Conservation (phyloP, 2,797 vertebrate genomes). For the Ficedula albicollis region DNA sequence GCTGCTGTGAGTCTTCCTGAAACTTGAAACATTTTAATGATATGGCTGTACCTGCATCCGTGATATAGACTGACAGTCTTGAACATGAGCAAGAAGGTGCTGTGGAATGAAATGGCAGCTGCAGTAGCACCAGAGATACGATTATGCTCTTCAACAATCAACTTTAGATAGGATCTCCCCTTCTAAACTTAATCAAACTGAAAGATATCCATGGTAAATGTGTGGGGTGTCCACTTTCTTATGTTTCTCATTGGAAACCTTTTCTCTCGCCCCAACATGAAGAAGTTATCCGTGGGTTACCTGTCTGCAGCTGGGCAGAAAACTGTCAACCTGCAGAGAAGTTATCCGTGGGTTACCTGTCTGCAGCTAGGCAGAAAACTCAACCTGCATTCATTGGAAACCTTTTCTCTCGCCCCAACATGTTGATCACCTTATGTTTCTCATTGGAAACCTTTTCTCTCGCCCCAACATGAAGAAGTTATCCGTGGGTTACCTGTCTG, state of each 20-base stretch:
- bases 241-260: neutral
- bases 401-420: neutral
- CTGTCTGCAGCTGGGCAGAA: neutral
- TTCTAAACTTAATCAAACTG: neutral
- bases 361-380: no score
- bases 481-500: neutral
- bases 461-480: neutral
- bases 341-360: no score
- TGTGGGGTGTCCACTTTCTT: neutral
- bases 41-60: fast-evolving
- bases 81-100: neutral
- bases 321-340: fast-evolving
- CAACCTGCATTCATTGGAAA: no score
- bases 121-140: neutral
- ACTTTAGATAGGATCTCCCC: neutral
- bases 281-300: neutral
- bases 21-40: neutral
- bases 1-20: neutral
- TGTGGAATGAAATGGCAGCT: neutral
- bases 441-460: no score
- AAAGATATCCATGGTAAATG: neutral
- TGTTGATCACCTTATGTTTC: neutral
- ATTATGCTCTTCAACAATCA: neutral
- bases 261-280: neutral
- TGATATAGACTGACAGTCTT: neutral